These are phyloP conservation scores for Lampris megalopsis DNA, from an alignment of 2,113 vertebrate genomes.

Conservation along the genomic window DNA sequence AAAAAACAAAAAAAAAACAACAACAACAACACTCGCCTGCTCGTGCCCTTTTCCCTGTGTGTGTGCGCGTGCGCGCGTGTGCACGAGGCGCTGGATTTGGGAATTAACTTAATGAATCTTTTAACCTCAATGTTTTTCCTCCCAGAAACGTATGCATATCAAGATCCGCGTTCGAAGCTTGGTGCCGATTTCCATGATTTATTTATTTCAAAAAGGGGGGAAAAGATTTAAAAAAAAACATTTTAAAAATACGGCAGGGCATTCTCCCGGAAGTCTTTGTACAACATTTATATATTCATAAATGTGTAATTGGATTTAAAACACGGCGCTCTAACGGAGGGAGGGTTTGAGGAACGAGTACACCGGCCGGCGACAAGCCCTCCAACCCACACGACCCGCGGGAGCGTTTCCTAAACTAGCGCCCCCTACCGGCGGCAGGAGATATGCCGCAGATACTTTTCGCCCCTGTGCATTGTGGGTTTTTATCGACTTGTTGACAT, in stretches of 20 bases:
- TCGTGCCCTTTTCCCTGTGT: not conserved
- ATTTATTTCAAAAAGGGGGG: conserved; percentile 47
- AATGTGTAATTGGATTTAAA: conserved; percentile 16
- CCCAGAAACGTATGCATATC: conserved; percentile 47
- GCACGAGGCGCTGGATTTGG: conserved; percentile 50
- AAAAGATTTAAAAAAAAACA: not conserved
- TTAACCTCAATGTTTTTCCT: conserved; percentile 69
- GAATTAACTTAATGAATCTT: conserved; percentile 68
- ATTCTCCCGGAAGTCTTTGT: conserved; percentile 23
- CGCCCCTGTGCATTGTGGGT: too few species aligned
- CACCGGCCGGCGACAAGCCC: too few species aligned
- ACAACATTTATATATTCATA: conserved; percentile 11
- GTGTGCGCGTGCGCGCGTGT: conserved; percentile 17
- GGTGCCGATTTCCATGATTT: conserved; percentile 55
- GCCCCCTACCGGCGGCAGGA: too few species aligned
- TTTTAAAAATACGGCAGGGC: conserved; percentile 14
- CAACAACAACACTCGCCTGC: not conserved
- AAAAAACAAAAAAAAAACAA: conserved; percentile 29
- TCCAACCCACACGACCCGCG: too few species aligned
- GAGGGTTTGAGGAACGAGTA: not conserved
- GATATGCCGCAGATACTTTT: too few species aligned
- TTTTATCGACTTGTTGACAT: too few species aligned
- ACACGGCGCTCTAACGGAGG: not conserved
- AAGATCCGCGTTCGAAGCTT: conserved; percentile 49
- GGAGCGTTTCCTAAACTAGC: too few species aligned